A percentile compares a stretch with the other conserved stretches of the same genome.
phyloP scores from a whole-genome alignment of 2,797 vertebrate genomes.

The Dromococcyx pavoninus region DNA sequence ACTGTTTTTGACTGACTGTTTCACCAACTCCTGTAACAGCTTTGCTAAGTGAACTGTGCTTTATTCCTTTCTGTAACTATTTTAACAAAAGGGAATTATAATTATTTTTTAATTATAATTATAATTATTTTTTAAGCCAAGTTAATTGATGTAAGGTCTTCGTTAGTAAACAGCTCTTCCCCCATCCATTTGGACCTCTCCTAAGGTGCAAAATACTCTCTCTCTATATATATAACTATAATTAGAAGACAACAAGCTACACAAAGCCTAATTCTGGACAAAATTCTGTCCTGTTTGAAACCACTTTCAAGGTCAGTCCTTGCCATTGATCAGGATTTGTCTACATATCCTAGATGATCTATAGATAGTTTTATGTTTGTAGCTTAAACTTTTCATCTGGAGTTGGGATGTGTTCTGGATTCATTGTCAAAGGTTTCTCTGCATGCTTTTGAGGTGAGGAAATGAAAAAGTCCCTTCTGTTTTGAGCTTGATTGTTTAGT shows the following conservation, averaged over 20 bases:
- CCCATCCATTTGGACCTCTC: background rate
- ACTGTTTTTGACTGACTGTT: background rate
- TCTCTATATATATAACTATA: no score
- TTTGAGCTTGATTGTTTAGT: background rate
- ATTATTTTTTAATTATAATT: background rate
- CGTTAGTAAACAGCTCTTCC: background rate
- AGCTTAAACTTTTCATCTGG: background rate
- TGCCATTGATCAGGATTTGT: background rate
- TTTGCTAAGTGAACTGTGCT: background rate
- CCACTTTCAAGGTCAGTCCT: background rate
- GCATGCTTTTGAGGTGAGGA: background rate
- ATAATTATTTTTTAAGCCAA: background rate
- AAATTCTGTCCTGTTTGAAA: background rate
- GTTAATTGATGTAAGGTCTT: background rate
- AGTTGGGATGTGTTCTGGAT: background rate
- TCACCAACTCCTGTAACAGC: background rate
- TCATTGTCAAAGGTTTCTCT: background rate
- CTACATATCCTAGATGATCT: accelerated
- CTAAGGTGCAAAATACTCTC: background rate
- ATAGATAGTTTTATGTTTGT: background rate
- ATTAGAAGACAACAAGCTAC: background rate
- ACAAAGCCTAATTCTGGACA: background rate
- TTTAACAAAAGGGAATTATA: background rate
- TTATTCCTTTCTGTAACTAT: background rate
- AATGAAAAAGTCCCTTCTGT: background rate